phyloP scores from a whole-genome alignment of 2,113 vertebrate species.

The Lichenostomus cassidix region DNA sequence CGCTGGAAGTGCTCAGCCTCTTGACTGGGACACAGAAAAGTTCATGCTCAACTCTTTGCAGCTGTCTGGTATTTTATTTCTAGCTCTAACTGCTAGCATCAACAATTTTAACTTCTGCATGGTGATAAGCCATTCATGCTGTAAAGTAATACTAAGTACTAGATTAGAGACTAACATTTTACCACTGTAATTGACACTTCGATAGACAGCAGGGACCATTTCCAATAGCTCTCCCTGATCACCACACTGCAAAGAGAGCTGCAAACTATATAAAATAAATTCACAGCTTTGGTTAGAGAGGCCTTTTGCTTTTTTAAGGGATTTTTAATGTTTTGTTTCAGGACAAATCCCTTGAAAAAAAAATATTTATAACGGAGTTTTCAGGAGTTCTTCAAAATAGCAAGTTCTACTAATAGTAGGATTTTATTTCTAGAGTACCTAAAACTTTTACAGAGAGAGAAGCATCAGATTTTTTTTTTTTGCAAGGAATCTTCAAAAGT shows the following conservation, averaged over 20 bases:
- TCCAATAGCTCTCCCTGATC: background rate
- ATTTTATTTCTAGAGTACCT: background rate
- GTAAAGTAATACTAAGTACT: background rate
- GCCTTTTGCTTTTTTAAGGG: background rate
- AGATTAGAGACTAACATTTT: background rate
- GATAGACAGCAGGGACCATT: background rate
- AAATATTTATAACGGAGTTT: background rate
- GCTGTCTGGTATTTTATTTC: background rate
- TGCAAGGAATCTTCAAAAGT: background rate
- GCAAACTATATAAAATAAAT: background rate
- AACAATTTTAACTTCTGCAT: background rate
- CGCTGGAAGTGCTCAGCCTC: background rate
- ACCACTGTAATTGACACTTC: background rate
- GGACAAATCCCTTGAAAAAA: background rate
- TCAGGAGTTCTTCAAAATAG: background rate
- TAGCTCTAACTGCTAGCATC: background rate
- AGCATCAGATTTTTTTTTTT: background rate
- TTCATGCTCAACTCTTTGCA: background rate
- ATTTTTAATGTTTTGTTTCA: background rate
- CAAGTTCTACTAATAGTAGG: background rate
- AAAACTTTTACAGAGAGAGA: background rate
- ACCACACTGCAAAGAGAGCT: rapidly evolving
- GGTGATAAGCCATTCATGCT: background rate
- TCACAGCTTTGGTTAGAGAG: background rate
- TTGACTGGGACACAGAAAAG: background rate